Conservation (phyloP, 2,797 vertebrate genomes). For the Champsocephalus esox region DNA sequence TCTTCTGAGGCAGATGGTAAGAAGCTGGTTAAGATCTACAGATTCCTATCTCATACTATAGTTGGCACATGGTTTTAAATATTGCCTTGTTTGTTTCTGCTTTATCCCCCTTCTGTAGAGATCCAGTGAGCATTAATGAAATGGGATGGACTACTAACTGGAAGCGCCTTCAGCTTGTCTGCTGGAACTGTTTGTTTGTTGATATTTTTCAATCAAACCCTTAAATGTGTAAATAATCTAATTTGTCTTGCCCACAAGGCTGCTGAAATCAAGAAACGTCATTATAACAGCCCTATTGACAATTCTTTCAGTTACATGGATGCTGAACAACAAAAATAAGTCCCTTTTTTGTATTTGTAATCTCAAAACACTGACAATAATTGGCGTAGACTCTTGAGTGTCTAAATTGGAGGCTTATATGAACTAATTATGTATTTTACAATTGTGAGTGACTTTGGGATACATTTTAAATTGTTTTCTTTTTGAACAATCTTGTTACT, state of each 20-base stretch:
- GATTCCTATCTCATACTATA: neutral
- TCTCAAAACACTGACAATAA: neutral
- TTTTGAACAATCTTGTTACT: neutral
- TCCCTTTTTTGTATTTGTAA: conserved; percentile 5
- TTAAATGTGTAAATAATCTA: conserved; percentile 45
- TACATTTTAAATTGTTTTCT: neutral
- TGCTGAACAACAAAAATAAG: conserved; percentile 3
- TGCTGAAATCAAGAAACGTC: conserved; percentile 22
- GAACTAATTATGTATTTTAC: conserved; percentile 12
- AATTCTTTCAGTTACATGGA: neutral
- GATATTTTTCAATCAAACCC: conserved; percentile 32
- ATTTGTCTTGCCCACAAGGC: conserved; percentile 26
- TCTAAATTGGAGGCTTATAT: conserved; percentile 7
- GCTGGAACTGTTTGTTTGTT: conserved; percentile 29
- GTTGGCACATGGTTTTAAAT: neutral
- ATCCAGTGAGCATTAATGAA: conserved; percentile 37
- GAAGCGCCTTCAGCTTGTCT: conserved; percentile 16
- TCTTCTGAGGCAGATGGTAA: conserved; percentile 88
- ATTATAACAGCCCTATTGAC: conserved; percentile 7
- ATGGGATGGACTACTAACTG: conserved; percentile 45
- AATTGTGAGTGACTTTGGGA: neutral
- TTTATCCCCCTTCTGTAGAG: neutral
- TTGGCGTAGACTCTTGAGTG: neutral
- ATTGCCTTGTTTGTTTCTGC: neutral
- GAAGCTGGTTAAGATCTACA: neutral